phyloP scores from a whole-genome alignment of 2,888 invertebrate species.

The Dioctria rufipes region DNA sequence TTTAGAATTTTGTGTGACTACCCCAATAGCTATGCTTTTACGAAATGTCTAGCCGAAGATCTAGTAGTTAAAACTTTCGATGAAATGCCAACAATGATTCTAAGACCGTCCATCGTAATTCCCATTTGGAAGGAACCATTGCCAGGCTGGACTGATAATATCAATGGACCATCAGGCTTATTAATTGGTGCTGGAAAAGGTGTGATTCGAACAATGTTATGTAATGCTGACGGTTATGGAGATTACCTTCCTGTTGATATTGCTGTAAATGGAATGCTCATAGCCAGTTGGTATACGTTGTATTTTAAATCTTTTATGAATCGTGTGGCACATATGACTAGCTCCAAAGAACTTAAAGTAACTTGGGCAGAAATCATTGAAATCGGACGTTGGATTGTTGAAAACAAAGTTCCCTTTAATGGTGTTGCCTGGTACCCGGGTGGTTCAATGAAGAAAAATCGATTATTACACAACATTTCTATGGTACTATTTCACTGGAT shows the following conservation, averaged over 20 bases:
- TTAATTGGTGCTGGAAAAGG: constrained; percentile 89
- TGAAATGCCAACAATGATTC: constrained; percentile 83
- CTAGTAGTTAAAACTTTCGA: constrained; percentile 84
- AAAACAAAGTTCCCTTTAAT: constrained; percentile 87
- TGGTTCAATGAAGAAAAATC: constrained; percentile 87
- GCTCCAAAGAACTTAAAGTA: constrained; percentile 84
- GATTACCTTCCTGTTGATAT: constrained; percentile 87
- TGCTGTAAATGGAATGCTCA: constrained; percentile 83
- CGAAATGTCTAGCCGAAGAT: constrained; percentile 92
- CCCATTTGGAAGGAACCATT: constrained; percentile 89
- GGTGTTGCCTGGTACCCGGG: constrained; percentile 90
- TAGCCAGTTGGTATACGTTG: constrained; percentile 78
- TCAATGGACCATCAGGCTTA: constrained; percentile 92
- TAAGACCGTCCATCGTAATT: constrained; percentile 92
- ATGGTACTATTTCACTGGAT: constrained; percentile 90
- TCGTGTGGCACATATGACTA: constrained; percentile 82
- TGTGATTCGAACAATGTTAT: constrained; percentile 90
- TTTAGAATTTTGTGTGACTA: constrained; percentile 79
- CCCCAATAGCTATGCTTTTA: constrained; percentile 95
- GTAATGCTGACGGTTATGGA: constrained; percentile 83
- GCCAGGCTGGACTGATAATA: constrained; percentile 94
- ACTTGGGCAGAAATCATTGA: constrained; percentile 93
- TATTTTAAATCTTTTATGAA: constrained; percentile 71
- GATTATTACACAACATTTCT: constrained; percentile 85
- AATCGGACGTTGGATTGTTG: constrained; percentile 83